A percentile compares a stretch with the other conserved stretches of the same genome.
phyloP scores from a whole-genome alignment of 2,113 vertebrate species.

The Psilopsiagon aymara region DNA sequence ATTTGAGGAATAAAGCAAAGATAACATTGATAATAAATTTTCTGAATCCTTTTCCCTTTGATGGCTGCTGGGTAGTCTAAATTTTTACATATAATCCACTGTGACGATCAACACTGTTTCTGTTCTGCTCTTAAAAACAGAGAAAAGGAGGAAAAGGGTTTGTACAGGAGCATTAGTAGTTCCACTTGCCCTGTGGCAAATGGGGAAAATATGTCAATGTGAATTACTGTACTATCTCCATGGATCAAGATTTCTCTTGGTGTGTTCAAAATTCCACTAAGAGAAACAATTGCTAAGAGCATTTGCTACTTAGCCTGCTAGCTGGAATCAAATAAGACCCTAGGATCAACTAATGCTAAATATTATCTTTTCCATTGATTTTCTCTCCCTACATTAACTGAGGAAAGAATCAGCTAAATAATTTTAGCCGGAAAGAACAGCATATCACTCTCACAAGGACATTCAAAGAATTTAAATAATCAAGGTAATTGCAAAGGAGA shows the following conservation, averaged over 20 bases:
- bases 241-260: conserved; percentile 65
- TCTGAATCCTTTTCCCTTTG: background rate
- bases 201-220: conserved; percentile 66
- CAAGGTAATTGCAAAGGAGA: background rate
- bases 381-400: conserved; percentile 6
- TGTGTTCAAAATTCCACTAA: conserved; percentile 66
- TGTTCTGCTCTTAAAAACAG: background rate
- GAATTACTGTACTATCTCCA: conserved; percentile 67
- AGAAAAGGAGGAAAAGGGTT: conserved; percentile 33
- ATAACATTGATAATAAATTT: background rate
- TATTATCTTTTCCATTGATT: conserved; percentile 56
- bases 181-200: conserved; percentile 70
- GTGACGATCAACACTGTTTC: background rate
- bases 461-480: conserved; percentile 29
- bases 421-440: conserved; percentile 3
- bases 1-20: background rate
- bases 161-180: conserved; percentile 60
- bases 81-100: conserved; percentile 33
- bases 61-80: conserved; percentile 13
- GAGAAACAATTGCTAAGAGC: conserved; percentile 71
- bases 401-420: conserved; percentile 42
- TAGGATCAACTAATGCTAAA: conserved; percentile 65
- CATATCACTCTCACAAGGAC: background rate
- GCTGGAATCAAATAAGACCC: conserved; percentile 49
- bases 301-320: conserved; percentile 57